These are phyloP conservation scores for Neodontobutis hainanensis DNA, from an alignment of 2,113 vertebrate genomes.

Conservation along the genomic window DNA sequence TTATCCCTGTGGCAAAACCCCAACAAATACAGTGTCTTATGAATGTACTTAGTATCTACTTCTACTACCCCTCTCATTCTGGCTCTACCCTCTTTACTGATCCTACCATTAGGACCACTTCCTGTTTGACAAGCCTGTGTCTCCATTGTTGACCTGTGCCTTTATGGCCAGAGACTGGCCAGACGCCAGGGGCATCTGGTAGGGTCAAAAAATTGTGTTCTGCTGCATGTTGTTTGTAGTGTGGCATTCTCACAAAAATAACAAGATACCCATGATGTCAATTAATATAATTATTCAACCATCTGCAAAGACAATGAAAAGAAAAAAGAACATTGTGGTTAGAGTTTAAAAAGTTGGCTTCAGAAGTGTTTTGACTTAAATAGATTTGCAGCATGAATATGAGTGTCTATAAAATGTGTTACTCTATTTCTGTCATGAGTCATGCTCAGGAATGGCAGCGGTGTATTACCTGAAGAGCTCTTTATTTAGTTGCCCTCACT, in stretches of 20 bases:
- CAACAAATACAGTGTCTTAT: neutral
- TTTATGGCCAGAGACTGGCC: constrained; percentile 97
- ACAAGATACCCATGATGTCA: neutral
- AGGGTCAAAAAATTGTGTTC: constrained; percentile 63
- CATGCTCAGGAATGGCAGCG: neutral
- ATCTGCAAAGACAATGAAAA: no score
- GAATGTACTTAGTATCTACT: neutral
- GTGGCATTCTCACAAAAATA: neutral
- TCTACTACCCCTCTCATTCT: neutral
- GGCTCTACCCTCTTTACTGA: neutral
- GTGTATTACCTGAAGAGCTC: constrained; percentile 7
- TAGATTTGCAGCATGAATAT: constrained; percentile 12
- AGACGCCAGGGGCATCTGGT: constrained; percentile 95
- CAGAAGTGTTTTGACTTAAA: neutral
- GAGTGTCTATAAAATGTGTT: neutral
- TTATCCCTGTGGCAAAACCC: no score
- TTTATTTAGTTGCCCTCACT: constrained; percentile 3
- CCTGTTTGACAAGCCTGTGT: constrained; percentile 94
- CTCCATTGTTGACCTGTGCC: constrained; percentile 90
- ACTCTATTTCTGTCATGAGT: neutral
- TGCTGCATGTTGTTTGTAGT: constrained; percentile 37
- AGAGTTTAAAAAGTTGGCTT: no score
- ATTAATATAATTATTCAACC: no score
- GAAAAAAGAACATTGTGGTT: no score
- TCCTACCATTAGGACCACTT: constrained; percentile 86